Evolutionary conservation across 1,140 invertebrate species (phyloP).

Genomic region (Coelopa frigida): DNA sequence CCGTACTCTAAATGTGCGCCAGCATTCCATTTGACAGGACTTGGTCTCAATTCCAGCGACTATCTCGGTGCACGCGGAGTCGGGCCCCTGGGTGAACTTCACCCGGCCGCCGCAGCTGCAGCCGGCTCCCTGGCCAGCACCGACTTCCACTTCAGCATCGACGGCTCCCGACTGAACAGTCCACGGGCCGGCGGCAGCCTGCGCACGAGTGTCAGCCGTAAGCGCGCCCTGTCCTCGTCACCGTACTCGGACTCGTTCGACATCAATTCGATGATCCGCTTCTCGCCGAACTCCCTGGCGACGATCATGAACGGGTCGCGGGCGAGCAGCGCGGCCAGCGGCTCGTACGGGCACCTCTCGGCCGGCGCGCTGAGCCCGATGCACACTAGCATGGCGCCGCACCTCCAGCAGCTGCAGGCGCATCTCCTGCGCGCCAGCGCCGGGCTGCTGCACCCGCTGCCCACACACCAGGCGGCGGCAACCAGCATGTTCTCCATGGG

Average conservation of each 20-base stretch:
- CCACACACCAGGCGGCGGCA: slow-evolving; percentile 46
- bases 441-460: slow-evolving; percentile 51
- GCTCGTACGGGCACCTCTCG: slow-evolving; percentile 89
- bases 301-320: slow-evolving; percentile 85
- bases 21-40: slow-evolving; percentile 33
- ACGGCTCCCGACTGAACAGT: slow-evolving; percentile 51
- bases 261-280: slow-evolving; percentile 89
- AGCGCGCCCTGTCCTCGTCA: slow-evolving; percentile 86
- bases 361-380: slow-evolving; percentile 57
- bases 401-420: slow-evolving; percentile 68
- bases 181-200: slow-evolving; percentile 50
- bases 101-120: slow-evolving; percentile 32
- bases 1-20: slow-evolving; percentile 32
- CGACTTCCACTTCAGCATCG: slow-evolving; percentile 66
- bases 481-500: slow-evolving; percentile 45
- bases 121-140: slow-evolving; percentile 59
- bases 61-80: slow-evolving; percentile 29
- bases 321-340: slow-evolving; percentile 74
- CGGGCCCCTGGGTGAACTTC: slow-evolving; percentile 30
- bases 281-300: slow-evolving; percentile 86
- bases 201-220: slow-evolving; percentile 66
- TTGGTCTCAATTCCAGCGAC: slow-evolving; percentile 33
- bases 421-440: slow-evolving; percentile 61
- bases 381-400: slow-evolving; percentile 57
- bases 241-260: slow-evolving; percentile 92